Evolutionary conservation across 2,888 invertebrate species (phyloP).

Genomic region (Cephus sareptanus): DNA sequence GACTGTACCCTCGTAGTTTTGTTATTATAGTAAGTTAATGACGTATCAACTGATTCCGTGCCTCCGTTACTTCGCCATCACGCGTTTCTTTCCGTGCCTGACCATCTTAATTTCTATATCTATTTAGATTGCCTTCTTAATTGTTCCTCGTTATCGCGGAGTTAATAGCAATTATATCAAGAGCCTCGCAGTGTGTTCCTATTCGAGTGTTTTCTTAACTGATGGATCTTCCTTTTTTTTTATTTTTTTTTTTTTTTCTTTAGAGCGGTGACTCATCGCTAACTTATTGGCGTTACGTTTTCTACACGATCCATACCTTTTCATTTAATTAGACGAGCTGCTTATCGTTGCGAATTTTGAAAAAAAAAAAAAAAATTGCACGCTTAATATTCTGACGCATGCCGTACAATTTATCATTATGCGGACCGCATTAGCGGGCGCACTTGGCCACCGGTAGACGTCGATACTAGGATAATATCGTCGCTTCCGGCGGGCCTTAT

Average conservation of each 20-base stretch:
- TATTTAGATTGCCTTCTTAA: neutral
- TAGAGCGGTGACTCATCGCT: neutral
- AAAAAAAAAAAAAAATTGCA: no score
- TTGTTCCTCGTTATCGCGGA: neutral
- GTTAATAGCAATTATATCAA: neutral
- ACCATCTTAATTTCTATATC: neutral
- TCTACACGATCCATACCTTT: neutral
- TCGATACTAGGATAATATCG: neutral
- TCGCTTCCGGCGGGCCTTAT: neutral
- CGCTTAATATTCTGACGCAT: no score
- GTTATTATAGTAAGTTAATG: constrained; percentile 25
- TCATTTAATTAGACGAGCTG: neutral
- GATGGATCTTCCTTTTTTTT: neutral
- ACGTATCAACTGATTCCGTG: constrained; percentile 6
- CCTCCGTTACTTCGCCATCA: neutral
- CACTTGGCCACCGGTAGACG: neutral
- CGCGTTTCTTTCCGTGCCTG: neutral
- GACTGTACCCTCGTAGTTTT: constrained; percentile 12
- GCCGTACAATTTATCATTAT: neutral
- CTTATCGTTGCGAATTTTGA: no score
- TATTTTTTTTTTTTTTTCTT: neutral
- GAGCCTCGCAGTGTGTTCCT: neutral
- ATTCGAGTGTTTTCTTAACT: neutral
- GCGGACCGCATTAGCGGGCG: neutral
- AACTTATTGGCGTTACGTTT: neutral